phyloP scores from a whole-genome alignment of 2,888 invertebrate species.

The Pyrocoelia pectoralis region DNA sequence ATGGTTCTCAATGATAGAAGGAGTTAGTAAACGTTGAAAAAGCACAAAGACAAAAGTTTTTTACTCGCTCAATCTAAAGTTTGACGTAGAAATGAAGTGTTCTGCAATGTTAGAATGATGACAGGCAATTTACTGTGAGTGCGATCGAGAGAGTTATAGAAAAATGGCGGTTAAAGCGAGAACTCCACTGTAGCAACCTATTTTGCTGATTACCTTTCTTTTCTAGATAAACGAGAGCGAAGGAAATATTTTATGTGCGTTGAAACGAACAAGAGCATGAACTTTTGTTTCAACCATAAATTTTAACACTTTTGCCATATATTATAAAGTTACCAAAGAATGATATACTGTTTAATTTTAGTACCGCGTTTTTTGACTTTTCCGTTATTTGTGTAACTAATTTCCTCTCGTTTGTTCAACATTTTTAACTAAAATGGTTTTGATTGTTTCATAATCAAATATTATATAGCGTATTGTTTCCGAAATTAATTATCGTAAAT shows the following conservation, averaged over 20 bases:
- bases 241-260: constrained; percentile 38
- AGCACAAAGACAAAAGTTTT: constrained; percentile 47
- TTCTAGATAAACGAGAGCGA: constrained; percentile 45
- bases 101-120: constrained; percentile 52
- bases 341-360: constrained; percentile 51
- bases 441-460: constrained; percentile 4
- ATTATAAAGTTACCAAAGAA: constrained; percentile 49
- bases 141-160: constrained; percentile 39
- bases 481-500: not conserved
- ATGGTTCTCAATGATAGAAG: constrained; percentile 47
- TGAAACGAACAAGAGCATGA: constrained; percentile 41
- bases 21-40: constrained; percentile 48
- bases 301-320: constrained; percentile 50
- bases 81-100: constrained; percentile 54
- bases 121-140: constrained; percentile 50
- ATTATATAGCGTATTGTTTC: constrained; percentile 1
- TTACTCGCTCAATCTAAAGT: constrained; percentile 51
- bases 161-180: constrained; percentile 35
- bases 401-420: constrained; percentile 20
- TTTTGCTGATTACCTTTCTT: constrained; percentile 51
- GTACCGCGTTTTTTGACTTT: constrained; percentile 41
- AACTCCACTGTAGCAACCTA: constrained; percentile 43
- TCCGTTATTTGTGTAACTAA: constrained; percentile 34
- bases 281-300: constrained; percentile 47
- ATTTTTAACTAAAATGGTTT: constrained; percentile 23